Evolutionary conservation across 1,140 invertebrate species (phyloP).

Genomic region (Bombus balteatus): DNA sequence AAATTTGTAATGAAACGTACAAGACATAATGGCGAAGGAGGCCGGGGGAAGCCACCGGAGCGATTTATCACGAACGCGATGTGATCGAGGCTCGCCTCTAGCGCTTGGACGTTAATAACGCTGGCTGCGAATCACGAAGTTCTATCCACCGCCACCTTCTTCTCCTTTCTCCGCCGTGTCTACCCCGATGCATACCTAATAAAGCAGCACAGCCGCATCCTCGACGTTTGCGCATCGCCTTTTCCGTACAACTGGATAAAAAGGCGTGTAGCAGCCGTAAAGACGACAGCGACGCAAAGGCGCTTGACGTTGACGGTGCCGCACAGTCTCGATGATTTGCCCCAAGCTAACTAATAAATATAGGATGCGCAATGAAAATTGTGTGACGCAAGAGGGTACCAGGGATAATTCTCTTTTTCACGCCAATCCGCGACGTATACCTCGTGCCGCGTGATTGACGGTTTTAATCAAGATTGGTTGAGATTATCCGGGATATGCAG

Average conservation of each 20-base stretch:
- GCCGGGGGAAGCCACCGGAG: slow-evolving; percentile 74
- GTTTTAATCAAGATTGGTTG: not conserved
- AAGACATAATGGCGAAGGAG: slow-evolving; percentile 76
- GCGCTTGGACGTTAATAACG: slow-evolving; percentile 80
- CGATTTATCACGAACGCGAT: slow-evolving; percentile 81
- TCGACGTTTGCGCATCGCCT: slow-evolving; percentile 62
- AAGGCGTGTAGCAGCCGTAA: slow-evolving; percentile 38
- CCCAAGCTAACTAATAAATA: slow-evolving; percentile 12
- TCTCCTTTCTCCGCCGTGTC: slow-evolving; percentile 55
- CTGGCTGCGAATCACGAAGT: slow-evolving; percentile 68
- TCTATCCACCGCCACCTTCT: slow-evolving; percentile 60
- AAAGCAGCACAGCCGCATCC: slow-evolving; percentile 73
- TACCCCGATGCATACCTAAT: slow-evolving; percentile 78
- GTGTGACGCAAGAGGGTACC: not conserved
- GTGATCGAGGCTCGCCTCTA: slow-evolving; percentile 79
- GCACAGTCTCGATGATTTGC: slow-evolving; percentile 12
- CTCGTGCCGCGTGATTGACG: not conserved
- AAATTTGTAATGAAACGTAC: slow-evolving; percentile 80
- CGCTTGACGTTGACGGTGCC: slow-evolving; percentile 14
- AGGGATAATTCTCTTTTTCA: not conserved
- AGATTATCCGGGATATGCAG: not conserved
- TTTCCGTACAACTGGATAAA: slow-evolving; percentile 59
- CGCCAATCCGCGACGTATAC: too few species aligned
- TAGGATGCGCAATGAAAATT: not conserved
- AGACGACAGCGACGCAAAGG: slow-evolving; percentile 26